Percentiles rank a stretch among this genome's conserved stretches.
These are phyloP conservation scores for Drosophila bipectinata DNA, from an alignment of 1,140 invertebrate species.

Conservation along the genomic window DNA sequence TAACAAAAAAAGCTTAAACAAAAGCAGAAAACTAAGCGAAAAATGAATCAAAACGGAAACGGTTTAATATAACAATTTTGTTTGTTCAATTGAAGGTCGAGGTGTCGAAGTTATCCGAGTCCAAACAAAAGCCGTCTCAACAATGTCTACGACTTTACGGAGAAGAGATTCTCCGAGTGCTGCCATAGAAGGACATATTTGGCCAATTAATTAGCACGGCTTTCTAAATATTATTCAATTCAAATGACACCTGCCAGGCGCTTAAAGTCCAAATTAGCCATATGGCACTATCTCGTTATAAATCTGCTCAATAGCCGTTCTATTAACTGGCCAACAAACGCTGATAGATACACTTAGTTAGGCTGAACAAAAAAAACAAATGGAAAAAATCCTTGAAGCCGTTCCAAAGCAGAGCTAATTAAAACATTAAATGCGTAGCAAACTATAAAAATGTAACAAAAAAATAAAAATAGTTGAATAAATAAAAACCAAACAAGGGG, in stretches of 20 bases:
- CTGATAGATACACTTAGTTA: constrained; percentile 35
- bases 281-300: constrained; percentile 49
- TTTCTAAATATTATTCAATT: constrained; percentile 47
- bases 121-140: constrained; percentile 42
- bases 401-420: constrained; percentile 65
- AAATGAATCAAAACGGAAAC: constrained; percentile 71
- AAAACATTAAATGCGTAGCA: constrained; percentile 80
- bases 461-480: constrained; percentile 9
- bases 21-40: constrained; percentile 28
- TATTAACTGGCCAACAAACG: constrained; percentile 54
- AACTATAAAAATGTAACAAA: constrained; percentile 34
- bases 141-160: constrained; percentile 7
- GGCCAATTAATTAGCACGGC: constrained; percentile 48
- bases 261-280: constrained; percentile 52
- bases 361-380: constrained; percentile 5
- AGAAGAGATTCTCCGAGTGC: constrained; percentile 22
- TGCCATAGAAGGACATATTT: constrained; percentile 34
- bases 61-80: constrained; percentile 52
- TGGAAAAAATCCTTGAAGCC: constrained; percentile 59
- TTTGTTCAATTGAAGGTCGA: constrained; percentile 66
- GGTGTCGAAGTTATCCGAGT: constrained; percentile 33
- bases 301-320: constrained; percentile 48
- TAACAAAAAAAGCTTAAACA: constrained; percentile 11
- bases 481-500: constrained; percentile 28
- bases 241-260: constrained; percentile 62